Percentiles rank a stretch among this genome's conserved stretches.
Evolutionary conservation across 2,888 invertebrate species (phyloP).

Genomic region (Altica lythri): DNA sequence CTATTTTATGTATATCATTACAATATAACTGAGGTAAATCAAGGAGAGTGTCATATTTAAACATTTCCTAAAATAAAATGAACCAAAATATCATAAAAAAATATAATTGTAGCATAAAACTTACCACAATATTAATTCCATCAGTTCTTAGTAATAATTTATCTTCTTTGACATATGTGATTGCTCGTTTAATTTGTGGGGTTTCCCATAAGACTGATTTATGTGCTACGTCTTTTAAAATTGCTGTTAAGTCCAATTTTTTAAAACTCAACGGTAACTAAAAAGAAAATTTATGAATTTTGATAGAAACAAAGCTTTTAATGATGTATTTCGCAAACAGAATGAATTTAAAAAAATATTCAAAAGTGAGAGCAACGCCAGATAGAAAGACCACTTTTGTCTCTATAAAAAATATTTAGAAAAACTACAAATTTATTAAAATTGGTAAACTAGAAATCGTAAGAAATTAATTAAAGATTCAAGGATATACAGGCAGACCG

Average conservation of each 20-base stretch:
- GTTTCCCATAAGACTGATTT: conserved; percentile 81
- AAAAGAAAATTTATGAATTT: conserved; percentile 27
- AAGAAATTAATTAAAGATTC: too few relatives aligned
- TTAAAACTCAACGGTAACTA: conserved; percentile 65
- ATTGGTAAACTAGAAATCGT: too few relatives aligned
- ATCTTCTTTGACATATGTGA: conserved; percentile 72
- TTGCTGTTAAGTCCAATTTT: conserved; percentile 76
- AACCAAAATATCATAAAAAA: background rate
- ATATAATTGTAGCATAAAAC: conserved; percentile 29
- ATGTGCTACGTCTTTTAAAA: conserved; percentile 71
- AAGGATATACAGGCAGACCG: too few relatives aligned
- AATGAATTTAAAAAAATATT: background rate
- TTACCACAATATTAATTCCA: conserved; percentile 85
- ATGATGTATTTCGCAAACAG: too few relatives aligned
- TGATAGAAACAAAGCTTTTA: background rate
- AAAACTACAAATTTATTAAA: too few relatives aligned
- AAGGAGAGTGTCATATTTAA: conserved; percentile 75
- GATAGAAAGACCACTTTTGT: background rate
- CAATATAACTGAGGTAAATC: conserved; percentile 84
- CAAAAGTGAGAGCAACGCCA: background rate
- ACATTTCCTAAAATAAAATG: conserved; percentile 71
- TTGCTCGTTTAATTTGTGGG: conserved; percentile 80
- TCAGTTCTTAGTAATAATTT: conserved; percentile 83
- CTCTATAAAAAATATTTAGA: conserved; percentile 6
- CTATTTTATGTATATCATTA: conserved; percentile 93